Conservation (phyloP, 2,113 vertebrate genomes). For the human region DNA sequence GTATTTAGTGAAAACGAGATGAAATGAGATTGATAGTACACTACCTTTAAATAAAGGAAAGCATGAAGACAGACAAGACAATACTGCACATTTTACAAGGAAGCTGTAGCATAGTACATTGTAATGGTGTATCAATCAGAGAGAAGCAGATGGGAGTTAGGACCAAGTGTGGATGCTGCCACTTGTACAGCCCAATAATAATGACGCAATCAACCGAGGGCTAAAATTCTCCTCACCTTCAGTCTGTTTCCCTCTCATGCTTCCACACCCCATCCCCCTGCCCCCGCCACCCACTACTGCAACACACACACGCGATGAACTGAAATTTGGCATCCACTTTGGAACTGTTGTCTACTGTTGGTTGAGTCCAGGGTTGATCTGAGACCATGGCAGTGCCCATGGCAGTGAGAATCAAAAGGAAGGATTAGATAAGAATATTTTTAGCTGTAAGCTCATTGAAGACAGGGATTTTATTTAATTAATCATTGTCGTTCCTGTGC, state of each 20-base stretch:
- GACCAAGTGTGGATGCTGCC: not conserved
- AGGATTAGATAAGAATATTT: not conserved
- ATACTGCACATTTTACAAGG: not conserved
- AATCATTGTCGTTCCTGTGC: not conserved
- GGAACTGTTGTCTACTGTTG: not conserved
- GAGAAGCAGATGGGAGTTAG: not conserved
- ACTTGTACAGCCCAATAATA: not conserved
- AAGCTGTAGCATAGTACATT: accelerated
- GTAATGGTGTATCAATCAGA: not conserved
- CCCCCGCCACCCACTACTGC: accelerated
- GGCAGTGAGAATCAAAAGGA: not conserved
- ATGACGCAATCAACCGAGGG: not conserved
- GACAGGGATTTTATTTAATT: not conserved
- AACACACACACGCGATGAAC: not conserved
- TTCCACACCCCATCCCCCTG: not conserved
- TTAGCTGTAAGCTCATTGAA: not conserved
- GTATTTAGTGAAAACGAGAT: not conserved
- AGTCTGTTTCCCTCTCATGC: not conserved
- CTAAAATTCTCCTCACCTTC: not conserved
- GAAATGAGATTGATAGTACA: not conserved
- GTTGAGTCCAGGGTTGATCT: not conserved
- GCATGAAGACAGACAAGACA: not conserved
- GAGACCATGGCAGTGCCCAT: not conserved
- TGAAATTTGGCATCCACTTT: not conserved
- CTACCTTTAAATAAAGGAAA: not conserved